Evolutionary conservation across 2,113 vertebrate species (phyloP).

Genomic region (Chionodraco myersi): DNA sequence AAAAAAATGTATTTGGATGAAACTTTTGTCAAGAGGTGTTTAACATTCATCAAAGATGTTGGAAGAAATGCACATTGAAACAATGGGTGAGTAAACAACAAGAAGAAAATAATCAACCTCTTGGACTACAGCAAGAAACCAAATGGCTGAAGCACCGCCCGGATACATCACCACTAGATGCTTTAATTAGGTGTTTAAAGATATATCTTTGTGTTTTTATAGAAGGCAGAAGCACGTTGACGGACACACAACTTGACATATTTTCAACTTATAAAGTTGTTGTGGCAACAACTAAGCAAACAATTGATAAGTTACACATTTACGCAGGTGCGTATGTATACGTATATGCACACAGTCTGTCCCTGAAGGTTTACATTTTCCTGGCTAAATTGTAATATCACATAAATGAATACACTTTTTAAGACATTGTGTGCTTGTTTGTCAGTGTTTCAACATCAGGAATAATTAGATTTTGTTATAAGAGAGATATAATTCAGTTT

Average conservation of each 20-base stretch:
- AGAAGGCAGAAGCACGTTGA: background rate
- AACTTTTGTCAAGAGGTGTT: background rate
- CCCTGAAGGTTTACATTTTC: background rate
- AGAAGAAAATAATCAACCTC: too few species aligned
- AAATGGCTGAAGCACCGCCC: background rate
- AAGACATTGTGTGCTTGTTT: background rate
- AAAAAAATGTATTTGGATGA: background rate
- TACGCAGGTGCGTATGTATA: background rate
- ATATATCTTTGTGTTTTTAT: background rate
- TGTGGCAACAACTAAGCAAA: background rate
- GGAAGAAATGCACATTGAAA: background rate
- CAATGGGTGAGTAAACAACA: background rate
- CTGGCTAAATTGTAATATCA: background rate
- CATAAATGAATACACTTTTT: background rate
- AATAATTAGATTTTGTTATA: background rate
- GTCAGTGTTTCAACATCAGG: background rate
- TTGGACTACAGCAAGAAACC: too few species aligned
- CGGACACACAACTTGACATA: background rate
- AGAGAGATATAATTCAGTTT: background rate
- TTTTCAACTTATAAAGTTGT: background rate
- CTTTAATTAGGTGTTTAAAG: background rate
- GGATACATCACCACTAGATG: too few species aligned
- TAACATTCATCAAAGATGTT: background rate
- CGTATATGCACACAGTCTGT: background rate
- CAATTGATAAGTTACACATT: background rate